These are phyloP conservation scores for Trypoxylus dichotomus DNA, from an alignment of 1,140 invertebrate species.

Conservation along the genomic window DNA sequence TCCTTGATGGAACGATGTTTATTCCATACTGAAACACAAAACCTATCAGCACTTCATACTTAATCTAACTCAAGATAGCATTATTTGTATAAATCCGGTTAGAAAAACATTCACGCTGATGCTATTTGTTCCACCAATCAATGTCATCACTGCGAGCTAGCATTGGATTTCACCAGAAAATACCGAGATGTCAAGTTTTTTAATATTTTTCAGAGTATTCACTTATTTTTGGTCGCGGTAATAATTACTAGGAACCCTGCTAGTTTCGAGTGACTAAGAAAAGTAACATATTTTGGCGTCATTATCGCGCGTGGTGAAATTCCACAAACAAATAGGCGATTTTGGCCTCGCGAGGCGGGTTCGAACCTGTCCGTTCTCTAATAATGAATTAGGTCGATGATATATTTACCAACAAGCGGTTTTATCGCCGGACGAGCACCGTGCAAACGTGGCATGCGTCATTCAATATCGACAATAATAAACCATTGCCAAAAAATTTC, in stretches of 20 bases:
- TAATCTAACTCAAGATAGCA: neutral
- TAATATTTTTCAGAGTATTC: neutral
- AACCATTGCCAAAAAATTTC: neutral
- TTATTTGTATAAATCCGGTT: neutral
- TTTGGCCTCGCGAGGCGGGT: neutral
- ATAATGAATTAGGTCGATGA: slow-evolving; percentile 33
- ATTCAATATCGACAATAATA: slow-evolving; percentile 19
- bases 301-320: neutral
- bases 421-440: neutral
- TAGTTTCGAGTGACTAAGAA: neutral
- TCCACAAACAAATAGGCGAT: slow-evolving; percentile 19
- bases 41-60: neutral
- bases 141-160: neutral
- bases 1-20: neutral
- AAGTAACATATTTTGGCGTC: neutral
- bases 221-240: neutral
- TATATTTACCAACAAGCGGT: slow-evolving; percentile 29
- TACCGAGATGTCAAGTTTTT: neutral
- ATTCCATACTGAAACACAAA: neutral
- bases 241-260: neutral
- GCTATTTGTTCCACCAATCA: neutral
- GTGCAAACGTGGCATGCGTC: neutral
- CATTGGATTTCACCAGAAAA: neutral
- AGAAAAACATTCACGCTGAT: neutral
- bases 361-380: neutral